Conservation (phyloP, 2,113 vertebrate genomes). For the Collichthys lucidus region DNA sequence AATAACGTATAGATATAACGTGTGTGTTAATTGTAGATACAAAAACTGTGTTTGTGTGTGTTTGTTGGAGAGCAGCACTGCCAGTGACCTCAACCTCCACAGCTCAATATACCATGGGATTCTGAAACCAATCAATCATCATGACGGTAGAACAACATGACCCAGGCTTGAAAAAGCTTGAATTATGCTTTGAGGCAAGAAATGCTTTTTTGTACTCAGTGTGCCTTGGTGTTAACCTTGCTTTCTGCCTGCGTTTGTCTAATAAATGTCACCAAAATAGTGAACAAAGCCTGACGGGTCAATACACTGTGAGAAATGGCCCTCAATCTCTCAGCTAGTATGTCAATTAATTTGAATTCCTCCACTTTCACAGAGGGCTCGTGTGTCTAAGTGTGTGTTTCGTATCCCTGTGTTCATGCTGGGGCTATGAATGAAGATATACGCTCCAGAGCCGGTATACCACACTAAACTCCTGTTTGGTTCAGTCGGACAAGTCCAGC, state of each 20-base stretch:
- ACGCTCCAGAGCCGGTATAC: conserved; percentile 2
- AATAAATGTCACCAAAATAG: conserved; percentile 52
- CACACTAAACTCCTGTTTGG: conserved; percentile 13
- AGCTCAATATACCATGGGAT: not conserved
- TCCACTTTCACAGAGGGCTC: not conserved
- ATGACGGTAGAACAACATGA: not conserved
- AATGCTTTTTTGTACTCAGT: conserved; percentile 18
- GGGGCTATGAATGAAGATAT: conserved; percentile 34
- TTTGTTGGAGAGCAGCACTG: not conserved
- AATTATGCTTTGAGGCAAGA: conserved; percentile 14
- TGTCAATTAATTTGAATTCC: conserved; percentile 44
- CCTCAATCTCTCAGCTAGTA: conserved; percentile 31
- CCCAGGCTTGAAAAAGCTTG: not conserved
- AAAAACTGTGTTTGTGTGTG: not conserved
- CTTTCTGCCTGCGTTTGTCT: conserved; percentile 22
- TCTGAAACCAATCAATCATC: conserved; percentile 21
- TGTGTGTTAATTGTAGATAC: not conserved
- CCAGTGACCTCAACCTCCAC: not conserved
- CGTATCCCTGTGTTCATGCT: not conserved
- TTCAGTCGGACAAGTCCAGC: conserved; percentile 3
- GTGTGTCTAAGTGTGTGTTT: conserved; percentile 5
- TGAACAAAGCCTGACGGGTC: conserved; percentile 15
- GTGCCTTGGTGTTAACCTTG: not conserved
- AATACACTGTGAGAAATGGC: conserved; percentile 50
- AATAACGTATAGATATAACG: no score